A percentile compares a stretch with the other conserved stretches of the same genome.
phyloP scores from a whole-genome alignment of 2,797 vertebrate species.

The Hybognathus amarus region DNA sequence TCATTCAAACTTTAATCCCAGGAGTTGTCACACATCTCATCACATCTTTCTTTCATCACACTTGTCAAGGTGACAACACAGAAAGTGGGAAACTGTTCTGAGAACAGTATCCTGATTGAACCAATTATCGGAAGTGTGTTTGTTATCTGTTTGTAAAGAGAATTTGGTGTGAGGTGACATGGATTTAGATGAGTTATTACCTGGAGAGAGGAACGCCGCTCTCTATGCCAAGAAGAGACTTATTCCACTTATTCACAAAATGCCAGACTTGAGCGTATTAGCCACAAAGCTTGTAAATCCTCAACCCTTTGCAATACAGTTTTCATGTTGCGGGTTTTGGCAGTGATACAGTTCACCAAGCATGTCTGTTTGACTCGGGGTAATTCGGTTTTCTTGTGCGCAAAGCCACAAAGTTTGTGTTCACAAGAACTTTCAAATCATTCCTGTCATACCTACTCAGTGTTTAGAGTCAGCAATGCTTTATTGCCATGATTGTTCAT shows the following conservation, averaged over 20 bases:
- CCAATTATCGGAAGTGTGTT: slow-evolving; percentile 44
- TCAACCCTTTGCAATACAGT: slow-evolving; percentile 34
- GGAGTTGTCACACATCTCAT: not conserved
- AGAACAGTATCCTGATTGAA: slow-evolving; percentile 30
- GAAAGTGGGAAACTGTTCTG: slow-evolving; percentile 28
- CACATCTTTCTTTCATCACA: not conserved
- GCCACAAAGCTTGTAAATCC: slow-evolving; percentile 55
- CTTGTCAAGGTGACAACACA: slow-evolving; percentile 30
- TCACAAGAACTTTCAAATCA: slow-evolving; percentile 18
- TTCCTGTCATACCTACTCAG: not conserved
- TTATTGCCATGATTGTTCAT: not conserved
- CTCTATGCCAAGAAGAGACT: slow-evolving; percentile 10
- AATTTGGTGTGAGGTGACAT: slow-evolving; percentile 31
- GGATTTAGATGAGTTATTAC: slow-evolving; percentile 46
- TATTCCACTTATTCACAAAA: slow-evolving; percentile 52
- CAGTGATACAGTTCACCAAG: slow-evolving; percentile 32
- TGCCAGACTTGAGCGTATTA: slow-evolving; percentile 59
- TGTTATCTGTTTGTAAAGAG: slow-evolving; percentile 18
- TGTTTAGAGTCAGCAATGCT: not conserved
- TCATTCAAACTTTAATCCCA: slow-evolving; percentile 8
- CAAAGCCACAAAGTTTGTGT: slow-evolving; percentile 30
- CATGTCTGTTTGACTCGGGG: slow-evolving; percentile 22
- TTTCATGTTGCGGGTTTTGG: slow-evolving; percentile 38
- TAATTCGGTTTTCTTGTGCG: slow-evolving; percentile 19
- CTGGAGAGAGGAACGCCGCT: not conserved